These are phyloP conservation scores for Taurulus bubalis DNA, from an alignment of 2,113 vertebrate genomes.

Conservation along the genomic window DNA sequence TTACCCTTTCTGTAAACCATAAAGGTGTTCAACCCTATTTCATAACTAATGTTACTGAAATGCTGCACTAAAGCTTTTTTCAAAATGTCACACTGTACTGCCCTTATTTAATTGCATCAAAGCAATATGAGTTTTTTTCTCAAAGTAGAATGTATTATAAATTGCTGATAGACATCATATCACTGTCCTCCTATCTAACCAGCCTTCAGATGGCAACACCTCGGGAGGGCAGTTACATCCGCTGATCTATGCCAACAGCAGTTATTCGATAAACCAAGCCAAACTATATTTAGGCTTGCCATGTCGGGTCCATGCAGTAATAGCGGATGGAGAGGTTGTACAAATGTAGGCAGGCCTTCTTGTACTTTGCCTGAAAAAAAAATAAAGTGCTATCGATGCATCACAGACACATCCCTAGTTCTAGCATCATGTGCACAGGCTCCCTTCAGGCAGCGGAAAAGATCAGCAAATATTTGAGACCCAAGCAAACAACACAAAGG, in stretches of 20 bases:
- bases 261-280: constrained; percentile 48
- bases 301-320: constrained; percentile 8
- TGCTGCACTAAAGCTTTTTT: neutral
- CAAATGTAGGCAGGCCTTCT: no score
- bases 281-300: constrained; percentile 52
- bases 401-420: no score
- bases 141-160: neutral
- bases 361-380: no score
- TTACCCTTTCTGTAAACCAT: neutral
- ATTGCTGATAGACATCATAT: neutral
- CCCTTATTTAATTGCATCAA: neutral
- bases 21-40: neutral
- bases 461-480: constrained; percentile 17
- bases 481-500: neutral
- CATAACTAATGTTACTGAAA: neutral
- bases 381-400: no score
- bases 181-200: constrained; percentile 10
- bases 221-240: constrained; percentile 52
- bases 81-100: neutral
- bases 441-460: neutral
- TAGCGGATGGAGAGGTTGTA: neutral
- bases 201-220: constrained; percentile 68
- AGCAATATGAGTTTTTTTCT: neutral
- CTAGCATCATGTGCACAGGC: neutral
- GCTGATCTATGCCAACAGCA: constrained; percentile 52